Evolutionary conservation across 2,797 vertebrate species (phyloP).

Genomic region (Novumbra hubbsi): DNA sequence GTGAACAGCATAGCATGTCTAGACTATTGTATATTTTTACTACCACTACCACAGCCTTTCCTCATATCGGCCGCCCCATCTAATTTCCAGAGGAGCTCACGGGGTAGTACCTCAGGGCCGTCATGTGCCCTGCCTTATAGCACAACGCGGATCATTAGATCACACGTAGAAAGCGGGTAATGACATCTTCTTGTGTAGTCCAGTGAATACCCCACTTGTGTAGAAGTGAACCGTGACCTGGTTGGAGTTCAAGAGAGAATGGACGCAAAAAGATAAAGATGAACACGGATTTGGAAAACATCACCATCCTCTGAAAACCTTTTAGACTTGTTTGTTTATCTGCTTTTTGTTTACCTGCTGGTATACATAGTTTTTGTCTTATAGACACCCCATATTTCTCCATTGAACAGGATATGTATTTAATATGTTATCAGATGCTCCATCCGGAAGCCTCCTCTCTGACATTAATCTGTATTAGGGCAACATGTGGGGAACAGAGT

Average conservation of each 20-base stretch:
- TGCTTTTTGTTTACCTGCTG: neutral
- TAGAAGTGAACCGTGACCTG: neutral
- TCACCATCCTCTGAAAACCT: too few relatives aligned
- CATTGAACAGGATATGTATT: neutral
- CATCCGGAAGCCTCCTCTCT: neutral
- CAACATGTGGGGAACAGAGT: neutral
- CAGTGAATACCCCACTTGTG: neutral
- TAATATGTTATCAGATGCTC: neutral
- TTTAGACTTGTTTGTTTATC: too few relatives aligned
- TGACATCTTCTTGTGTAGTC: too few relatives aligned
- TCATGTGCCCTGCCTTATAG: constrained; percentile 49
- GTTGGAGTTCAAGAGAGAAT: too few relatives aligned
- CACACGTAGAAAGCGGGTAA: too few relatives aligned
- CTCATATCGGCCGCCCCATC: neutral
- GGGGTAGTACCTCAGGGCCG: constrained; percentile 44
- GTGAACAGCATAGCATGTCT: neutral
- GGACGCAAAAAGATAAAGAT: too few relatives aligned
- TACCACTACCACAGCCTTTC: neutral
- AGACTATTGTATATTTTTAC: too few relatives aligned
- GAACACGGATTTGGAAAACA: too few relatives aligned
- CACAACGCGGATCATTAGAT: constrained; percentile 53
- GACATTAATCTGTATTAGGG: neutral
- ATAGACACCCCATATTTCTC: neutral
- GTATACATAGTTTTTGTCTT: neutral
- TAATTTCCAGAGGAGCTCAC: constrained; percentile 31